Percentiles rank a stretch among this genome's conserved stretches.
These are phyloP conservation scores for Balaeniceps rex DNA, from an alignment of 2,113 vertebrate genomes.

Conservation along the genomic window DNA sequence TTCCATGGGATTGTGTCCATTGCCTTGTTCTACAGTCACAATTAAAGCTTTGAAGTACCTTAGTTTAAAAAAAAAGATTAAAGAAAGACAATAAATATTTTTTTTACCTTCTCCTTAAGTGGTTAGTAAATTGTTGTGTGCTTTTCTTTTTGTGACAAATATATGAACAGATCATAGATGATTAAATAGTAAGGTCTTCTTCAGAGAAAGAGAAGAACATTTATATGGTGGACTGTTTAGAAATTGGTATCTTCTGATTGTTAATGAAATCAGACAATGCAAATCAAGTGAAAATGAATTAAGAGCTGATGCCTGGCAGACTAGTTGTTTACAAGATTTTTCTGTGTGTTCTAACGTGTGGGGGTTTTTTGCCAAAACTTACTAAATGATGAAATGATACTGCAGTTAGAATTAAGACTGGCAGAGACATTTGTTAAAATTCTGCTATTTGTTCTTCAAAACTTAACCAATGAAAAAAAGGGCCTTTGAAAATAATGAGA, in stretches of 20 bases:
- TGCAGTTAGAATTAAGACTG: constrained; percentile 21
- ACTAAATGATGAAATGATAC: constrained; percentile 42
- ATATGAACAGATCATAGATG: neutral
- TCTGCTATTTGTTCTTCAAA: constrained; percentile 38
- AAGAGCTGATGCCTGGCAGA: constrained; percentile 14
- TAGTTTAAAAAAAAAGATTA: neutral
- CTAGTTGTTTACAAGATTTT: constrained; percentile 15
- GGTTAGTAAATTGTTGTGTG: neutral
- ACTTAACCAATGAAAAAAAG: neutral
- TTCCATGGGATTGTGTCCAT: neutral
- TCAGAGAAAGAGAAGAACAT: neutral
- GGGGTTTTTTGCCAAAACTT: constrained; percentile 38
- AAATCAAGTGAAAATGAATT: constrained; percentile 51
- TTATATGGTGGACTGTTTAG: neutral
- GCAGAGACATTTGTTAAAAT: constrained; percentile 2
- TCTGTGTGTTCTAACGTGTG: neutral
- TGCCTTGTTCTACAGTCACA: neutral
- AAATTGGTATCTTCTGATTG: neutral
- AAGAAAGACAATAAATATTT: neutral
- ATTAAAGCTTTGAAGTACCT: neutral
- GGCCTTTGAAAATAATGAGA: constrained; percentile 23
- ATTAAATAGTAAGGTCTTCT: neutral
- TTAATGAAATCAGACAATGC: constrained; percentile 43
- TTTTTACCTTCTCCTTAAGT: neutral
- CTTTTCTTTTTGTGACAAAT: neutral